Evolutionary conservation across 37 sponge, comb jelly and placozoan species (phyloP).

Genomic region (Ianthella basta): DNA sequence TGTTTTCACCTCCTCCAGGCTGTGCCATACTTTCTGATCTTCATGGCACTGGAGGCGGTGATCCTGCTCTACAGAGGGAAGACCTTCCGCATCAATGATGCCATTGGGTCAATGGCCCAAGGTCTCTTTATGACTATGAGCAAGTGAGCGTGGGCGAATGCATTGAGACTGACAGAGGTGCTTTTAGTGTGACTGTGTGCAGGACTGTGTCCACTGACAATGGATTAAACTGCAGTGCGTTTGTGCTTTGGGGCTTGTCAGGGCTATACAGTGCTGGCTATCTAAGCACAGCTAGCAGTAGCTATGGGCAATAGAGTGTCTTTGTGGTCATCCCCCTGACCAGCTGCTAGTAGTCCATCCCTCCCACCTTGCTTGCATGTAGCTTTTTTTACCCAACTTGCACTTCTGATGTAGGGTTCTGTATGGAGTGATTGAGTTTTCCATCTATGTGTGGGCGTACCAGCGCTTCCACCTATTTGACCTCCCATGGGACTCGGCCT

Average conservation of each 20-base stretch:
- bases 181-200: neutral
- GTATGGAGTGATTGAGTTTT: constrained; percentile 36
- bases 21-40: constrained; percentile 67
- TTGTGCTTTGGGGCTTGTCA: too few relatives aligned
- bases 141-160: constrained; percentile 16
- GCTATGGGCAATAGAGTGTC: too few relatives aligned
- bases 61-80: constrained; percentile 40
- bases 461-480: constrained; percentile 46
- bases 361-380: neutral
- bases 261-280: too few relatives aligned
- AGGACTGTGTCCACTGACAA: too few relatives aligned
- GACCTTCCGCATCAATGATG: constrained; percentile 62
- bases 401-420: constrained; percentile 6
- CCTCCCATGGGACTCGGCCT: constrained; percentile 86
- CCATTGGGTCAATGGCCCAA: constrained; percentile 77
- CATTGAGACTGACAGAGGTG: neutral
- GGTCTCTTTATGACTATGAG: constrained; percentile 58
- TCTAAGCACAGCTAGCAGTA: too few relatives aligned
- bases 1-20: constrained; percentile 32
- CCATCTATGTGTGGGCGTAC: constrained; percentile 71
- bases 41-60: constrained; percentile 73
- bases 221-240: too few relatives aligned
- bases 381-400: neutral
- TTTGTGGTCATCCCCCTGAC: too few relatives aligned
- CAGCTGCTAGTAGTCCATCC: too few relatives aligned